phyloP scores from a whole-genome alignment of 2,888 invertebrate genomes.

The Nematopogon swammerdamellus region DNA sequence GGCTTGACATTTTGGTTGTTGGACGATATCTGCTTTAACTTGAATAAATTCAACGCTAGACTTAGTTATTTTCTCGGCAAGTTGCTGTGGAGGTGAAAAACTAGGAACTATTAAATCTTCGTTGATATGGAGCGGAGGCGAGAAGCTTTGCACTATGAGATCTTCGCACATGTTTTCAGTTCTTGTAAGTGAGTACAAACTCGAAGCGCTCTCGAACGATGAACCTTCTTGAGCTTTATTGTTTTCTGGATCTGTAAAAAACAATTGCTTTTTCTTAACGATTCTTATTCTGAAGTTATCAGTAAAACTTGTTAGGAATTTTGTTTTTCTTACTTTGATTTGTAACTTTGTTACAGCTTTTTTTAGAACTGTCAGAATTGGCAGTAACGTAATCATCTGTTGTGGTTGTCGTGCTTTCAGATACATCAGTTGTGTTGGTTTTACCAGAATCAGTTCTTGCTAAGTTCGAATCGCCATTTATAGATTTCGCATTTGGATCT shows the following conservation, averaged over 20 bases:
- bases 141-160: slow-evolving; percentile 59
- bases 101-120: slow-evolving; percentile 47
- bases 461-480: slow-evolving; percentile 45
- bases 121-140: slow-evolving; percentile 53
- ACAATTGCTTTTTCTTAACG: slow-evolving; percentile 6
- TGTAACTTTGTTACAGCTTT: slow-evolving; percentile 49
- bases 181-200: slow-evolving; percentile 72
- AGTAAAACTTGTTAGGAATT: too few relatives aligned
- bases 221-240: slow-evolving; percentile 69
- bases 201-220: slow-evolving; percentile 85
- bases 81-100: slow-evolving; percentile 43
- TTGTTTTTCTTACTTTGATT: slow-evolving; percentile 38
- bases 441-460: slow-evolving; percentile 71
- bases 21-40: slow-evolving; percentile 38
- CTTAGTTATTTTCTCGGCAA: slow-evolving; percentile 35
- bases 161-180: slow-evolving; percentile 67
- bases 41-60: slow-evolving; percentile 36
- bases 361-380: slow-evolving; percentile 71
- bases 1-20: slow-evolving; percentile 22
- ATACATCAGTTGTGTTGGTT: slow-evolving; percentile 71
- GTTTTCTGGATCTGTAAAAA: slow-evolving; percentile 51
- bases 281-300: background rate
- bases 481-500: slow-evolving; percentile 31
- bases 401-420: slow-evolving; percentile 81
- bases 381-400: slow-evolving; percentile 88